Base-by-base conservation (phyloP, 2,797 vertebrate species). In the Spondyliosoma cantharus region DNA sequence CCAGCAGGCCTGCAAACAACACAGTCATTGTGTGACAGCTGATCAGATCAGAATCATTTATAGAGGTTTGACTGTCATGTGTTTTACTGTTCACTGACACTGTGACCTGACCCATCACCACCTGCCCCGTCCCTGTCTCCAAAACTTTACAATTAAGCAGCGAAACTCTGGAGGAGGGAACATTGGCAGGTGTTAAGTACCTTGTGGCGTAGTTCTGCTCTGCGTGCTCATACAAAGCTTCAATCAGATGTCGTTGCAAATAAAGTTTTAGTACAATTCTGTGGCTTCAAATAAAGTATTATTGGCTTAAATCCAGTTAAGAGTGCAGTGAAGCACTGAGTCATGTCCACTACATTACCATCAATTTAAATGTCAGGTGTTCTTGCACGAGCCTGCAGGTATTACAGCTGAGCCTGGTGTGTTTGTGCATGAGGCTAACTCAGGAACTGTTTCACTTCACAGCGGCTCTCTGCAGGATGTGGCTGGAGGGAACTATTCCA, bases 381-480 rank as follows among this genome's bases (percentile, higher is more conserved):
- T n/a, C n/a, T n/a, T n/a, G n/a, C 20, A 68, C 32, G 48, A 25
- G 57, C 37, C 53, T 20, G 27, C 25, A 48, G 60, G 42, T 45
- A 5, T 25, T n/a, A 46, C 16, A 25, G 9, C 45, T 52, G 20
- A 11, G 17, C 13, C 50, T 15, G 15, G 14, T 29, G 13, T 9
- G 8, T 27, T 11, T 43, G 49, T 69, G 16, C n/a, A 9, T 48
- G 13, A 37, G 57, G 6, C 59, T 80, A 43, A 76, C 59, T 13
- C 19, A 8, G 5, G 5, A 17, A 1, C 7, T 12, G 3, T 77
- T 63, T 66, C 5, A 49, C 76, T 71, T 69, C 20, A 82, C 90
- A 94, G 93, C 2, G 14, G 2, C 0, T 2, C 7, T n/a, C 15
- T 46, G 29, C 87, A 88, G 70, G 72, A 89, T 45, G 20, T 85